Evolutionary conservation across 1,140 invertebrate species (phyloP).

Genomic region (Papilio dardanus): DNA sequence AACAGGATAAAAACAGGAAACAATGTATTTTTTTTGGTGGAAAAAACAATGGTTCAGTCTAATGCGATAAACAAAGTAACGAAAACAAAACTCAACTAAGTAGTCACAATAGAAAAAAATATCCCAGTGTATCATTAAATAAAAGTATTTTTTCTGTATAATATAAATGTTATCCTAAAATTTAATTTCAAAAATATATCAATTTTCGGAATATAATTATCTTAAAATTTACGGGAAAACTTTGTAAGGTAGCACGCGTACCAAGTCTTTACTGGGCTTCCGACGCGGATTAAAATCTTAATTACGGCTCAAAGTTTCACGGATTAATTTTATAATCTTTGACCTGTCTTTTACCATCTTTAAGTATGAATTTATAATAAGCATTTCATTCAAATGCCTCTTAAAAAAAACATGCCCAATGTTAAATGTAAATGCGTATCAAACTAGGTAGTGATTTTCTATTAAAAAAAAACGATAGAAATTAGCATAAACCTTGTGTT

Average conservation of each 20-base stretch:
- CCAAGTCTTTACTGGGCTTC: slow-evolving; percentile 60
- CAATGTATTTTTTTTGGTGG: neutral
- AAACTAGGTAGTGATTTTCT: neutral
- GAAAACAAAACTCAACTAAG: neutral
- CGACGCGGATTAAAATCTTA: slow-evolving; percentile 76
- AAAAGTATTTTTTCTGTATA: too few relatives aligned
- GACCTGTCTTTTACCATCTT: slow-evolving; percentile 55
- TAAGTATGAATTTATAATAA: slow-evolving; percentile 53
- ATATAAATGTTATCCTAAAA: neutral
- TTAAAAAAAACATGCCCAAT: neutral
- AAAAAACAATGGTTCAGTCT: neutral
- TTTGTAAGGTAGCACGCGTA: slow-evolving; percentile 63
- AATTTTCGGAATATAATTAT: slow-evolving; percentile 67
- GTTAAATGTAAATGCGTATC: neutral
- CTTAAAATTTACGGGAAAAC: slow-evolving; percentile 71
- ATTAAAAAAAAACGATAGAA: neutral
- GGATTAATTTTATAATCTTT: slow-evolving; percentile 75
- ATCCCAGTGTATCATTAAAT: too few relatives aligned
- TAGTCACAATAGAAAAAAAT: too few relatives aligned
- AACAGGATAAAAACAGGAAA: neutral
- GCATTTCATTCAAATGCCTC: slow-evolving; percentile 33
- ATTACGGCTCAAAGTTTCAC: slow-evolving; percentile 68
- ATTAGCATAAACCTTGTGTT: slow-evolving; percentile 35
- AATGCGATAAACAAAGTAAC: too few relatives aligned
- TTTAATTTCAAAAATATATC: slow-evolving; percentile 25